Percentiles rank a stretch among this genome's conserved stretches.
Evolutionary conservation across 2,113 vertebrate species (phyloP).

Genomic region (Amphiprion ocellaris): DNA sequence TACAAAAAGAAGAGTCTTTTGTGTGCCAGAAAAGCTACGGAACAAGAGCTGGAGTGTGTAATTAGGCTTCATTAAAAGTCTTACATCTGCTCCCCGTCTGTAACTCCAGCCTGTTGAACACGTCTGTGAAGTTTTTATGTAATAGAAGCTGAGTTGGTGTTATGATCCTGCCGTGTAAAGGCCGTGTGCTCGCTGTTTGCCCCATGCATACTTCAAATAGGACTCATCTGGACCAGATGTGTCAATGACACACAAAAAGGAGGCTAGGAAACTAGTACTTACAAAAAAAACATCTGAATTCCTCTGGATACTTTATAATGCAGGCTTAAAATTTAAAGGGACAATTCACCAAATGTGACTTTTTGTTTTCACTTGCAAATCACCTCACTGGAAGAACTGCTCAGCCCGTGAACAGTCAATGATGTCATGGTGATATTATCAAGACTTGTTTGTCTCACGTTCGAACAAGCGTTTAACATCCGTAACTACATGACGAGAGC

Average conservation of each 20-base stretch:
- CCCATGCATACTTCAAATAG: background rate
- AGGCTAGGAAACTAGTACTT: background rate
- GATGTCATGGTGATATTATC: background rate
- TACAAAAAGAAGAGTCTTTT: slow-evolving; percentile 1
- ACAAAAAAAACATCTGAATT: background rate
- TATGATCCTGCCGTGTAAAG: background rate
- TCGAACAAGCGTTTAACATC: too few species aligned
- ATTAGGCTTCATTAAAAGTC: slow-evolving; percentile 47
- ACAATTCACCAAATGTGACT: background rate
- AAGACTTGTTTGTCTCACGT: too few species aligned
- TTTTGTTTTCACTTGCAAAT: background rate
- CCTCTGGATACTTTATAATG: background rate
- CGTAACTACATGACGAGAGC: too few species aligned
- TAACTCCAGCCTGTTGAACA: slow-evolving; percentile 31
- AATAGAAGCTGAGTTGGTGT: slow-evolving; percentile 24
- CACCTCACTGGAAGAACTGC: background rate
- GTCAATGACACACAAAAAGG: slow-evolving; percentile 3
- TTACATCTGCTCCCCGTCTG: slow-evolving; percentile 43
- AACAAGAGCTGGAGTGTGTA: slow-evolving; percentile 40
- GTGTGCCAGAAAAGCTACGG: slow-evolving; percentile 42
- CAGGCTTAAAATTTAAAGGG: background rate
- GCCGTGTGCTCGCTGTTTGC: background rate
- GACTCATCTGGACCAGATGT: background rate
- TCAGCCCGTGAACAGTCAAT: background rate
- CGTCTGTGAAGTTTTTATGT: slow-evolving; percentile 1